These are phyloP conservation scores for Drosophila leonis DNA, from an alignment of 2,888 invertebrate species.

Conservation along the genomic window DNA sequence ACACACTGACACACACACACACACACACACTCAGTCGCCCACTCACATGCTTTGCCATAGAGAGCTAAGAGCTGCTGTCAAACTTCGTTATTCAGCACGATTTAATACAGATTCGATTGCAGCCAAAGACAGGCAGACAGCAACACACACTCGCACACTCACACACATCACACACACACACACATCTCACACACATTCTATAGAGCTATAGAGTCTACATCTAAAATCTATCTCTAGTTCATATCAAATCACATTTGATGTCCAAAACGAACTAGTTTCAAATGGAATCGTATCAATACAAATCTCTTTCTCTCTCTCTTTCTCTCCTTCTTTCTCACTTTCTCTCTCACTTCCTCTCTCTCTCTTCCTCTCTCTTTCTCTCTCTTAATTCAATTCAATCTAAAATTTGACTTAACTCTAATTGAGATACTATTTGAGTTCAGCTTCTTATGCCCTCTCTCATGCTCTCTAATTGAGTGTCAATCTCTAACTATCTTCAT, in stretches of 20 bases:
- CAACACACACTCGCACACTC: background rate
- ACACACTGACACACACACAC: constrained; percentile 11
- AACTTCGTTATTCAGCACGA: constrained; percentile 73
- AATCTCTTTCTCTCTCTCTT: background rate
- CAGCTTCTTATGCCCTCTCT: too few species aligned
- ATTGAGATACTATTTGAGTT: too few species aligned
- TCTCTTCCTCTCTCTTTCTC: too few species aligned
- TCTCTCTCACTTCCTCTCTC: background rate
- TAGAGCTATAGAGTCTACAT: background rate
- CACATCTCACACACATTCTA: background rate
- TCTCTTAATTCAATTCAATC: too few species aligned
- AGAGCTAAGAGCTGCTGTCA: constrained; percentile 37
- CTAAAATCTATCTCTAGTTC: background rate
- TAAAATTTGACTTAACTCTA: too few species aligned
- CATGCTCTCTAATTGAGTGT: too few species aligned
- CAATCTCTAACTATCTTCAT: too few species aligned
- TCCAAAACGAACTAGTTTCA: background rate
- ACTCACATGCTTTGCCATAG: background rate
- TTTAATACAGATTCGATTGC: constrained; percentile 56
- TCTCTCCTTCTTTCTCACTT: background rate
- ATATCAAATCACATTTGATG: background rate
- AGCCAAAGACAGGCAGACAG: constrained; percentile 13
- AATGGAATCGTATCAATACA: background rate
- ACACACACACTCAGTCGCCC: background rate
- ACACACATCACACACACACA: background rate